Evolutionary conservation across 2,888 invertebrate species (phyloP).

Genomic region (Archips crataeganus): DNA sequence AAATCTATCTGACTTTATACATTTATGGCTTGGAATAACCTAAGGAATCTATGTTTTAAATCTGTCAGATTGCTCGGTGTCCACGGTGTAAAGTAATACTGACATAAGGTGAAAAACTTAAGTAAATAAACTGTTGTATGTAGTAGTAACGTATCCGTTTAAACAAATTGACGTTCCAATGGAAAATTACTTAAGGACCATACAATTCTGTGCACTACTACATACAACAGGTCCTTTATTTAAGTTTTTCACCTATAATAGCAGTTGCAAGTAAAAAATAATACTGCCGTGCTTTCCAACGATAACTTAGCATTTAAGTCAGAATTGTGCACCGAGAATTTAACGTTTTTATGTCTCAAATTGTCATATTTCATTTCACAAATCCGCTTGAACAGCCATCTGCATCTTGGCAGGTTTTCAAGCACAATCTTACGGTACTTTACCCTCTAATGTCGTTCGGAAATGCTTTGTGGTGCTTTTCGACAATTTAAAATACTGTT

Average conservation of each 20-base stretch:
- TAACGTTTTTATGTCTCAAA: slow-evolving; percentile 21
- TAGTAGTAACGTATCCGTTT: too few relatives aligned
- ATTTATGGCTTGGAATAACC: too few relatives aligned
- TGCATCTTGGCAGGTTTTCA: slow-evolving; percentile 52
- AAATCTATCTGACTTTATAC: too few relatives aligned
- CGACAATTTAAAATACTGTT: slow-evolving; percentile 46
- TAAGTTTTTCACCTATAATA: background rate
- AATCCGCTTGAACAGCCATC: slow-evolving; percentile 43
- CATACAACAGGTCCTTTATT: too few relatives aligned
- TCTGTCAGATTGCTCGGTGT: too few relatives aligned
- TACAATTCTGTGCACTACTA: too few relatives aligned
- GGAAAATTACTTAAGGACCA: too few relatives aligned
- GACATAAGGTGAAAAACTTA: too few relatives aligned
- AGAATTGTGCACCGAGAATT: background rate
- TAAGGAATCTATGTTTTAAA: too few relatives aligned
- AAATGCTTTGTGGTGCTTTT: slow-evolving; percentile 48
- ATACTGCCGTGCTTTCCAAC: background rate
- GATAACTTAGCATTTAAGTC: slow-evolving; percentile 2
- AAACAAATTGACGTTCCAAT: too few relatives aligned
- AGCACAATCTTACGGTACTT: slow-evolving; percentile 47
- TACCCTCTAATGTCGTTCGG: slow-evolving; percentile 47
- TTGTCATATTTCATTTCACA: slow-evolving; percentile 38
- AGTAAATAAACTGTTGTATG: too few relatives aligned
- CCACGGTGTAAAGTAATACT: too few relatives aligned
- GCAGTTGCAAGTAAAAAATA: background rate